phyloP scores from a whole-genome alignment of 2,113 vertebrate species.

The Xiphorhynchus elegans region DNA sequence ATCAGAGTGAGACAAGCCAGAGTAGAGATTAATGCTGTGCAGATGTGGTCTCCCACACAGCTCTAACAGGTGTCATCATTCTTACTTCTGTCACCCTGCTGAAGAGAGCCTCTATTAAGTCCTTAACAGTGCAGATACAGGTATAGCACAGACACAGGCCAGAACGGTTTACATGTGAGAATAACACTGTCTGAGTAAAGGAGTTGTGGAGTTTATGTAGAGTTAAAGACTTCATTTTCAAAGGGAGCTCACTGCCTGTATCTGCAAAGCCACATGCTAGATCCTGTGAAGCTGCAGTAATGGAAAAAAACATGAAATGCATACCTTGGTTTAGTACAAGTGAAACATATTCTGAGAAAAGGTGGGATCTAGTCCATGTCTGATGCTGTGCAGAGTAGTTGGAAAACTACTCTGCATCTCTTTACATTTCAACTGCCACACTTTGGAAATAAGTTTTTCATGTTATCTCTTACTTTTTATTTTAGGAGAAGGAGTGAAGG shows the following conservation, averaged over 20 bases:
- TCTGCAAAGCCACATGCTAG: neutral
- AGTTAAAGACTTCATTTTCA: neutral
- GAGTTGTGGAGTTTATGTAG: neutral
- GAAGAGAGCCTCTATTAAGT: neutral
- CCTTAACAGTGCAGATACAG: neutral
- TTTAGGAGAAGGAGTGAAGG: neutral
- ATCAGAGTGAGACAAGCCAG: neutral
- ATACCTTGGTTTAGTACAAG: neutral
- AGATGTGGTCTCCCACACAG: neutral
- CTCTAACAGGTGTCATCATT: neutral
- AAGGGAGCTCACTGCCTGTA: neutral
- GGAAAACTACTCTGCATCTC: neutral
- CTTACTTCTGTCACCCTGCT: neutral
- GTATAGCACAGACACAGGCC: neutral
- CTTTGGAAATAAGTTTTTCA: neutral
- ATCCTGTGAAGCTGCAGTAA: neutral
- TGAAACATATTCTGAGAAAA: neutral
- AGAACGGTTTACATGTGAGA: neutral
- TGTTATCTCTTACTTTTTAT: neutral
- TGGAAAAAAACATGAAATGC: neutral
- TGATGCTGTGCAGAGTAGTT: neutral
- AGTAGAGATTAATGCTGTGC: neutral
- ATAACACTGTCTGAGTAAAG: neutral
- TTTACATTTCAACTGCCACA: neutral
- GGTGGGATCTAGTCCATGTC: neutral